Evolutionary conservation across 2,113 vertebrate species (phyloP), one percentile per base, ranked within the genome.

Genomic region (Patagioenas fasciata): DNA sequence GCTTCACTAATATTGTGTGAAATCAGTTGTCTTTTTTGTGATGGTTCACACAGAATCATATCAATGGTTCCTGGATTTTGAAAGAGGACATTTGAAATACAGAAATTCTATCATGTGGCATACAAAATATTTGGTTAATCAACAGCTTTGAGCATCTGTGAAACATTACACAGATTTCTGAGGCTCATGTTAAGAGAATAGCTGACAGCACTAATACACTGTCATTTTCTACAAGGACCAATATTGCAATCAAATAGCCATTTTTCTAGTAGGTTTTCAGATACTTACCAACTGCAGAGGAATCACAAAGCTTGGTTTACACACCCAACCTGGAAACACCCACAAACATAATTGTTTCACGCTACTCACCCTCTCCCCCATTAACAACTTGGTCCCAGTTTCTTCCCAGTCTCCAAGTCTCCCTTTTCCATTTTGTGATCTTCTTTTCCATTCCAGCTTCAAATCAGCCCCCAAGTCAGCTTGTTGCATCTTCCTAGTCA

Each of bases 101-200:
- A 89, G 84, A 48, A 64, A 88, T 65, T 90, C 70, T 89, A 61
- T 80, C 51, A 90, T n/a, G 40, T 70, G 54, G n/a, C 54, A 85
- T 85, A 80, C 57, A 54, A 90, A 94, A 72, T 85, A 85, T 17
- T 66, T 87, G 53, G 74, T 89, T 97, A 93, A 93, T 93, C 88
- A 89, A 77, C 71, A 93, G 66, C 71, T 91, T 82, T 72, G 42
- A 94, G 53, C 62, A 97, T 65, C 70, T 89, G 58, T 65, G 81
- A 85, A 80, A 91, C 79, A 90, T 83, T 65, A 77, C 16, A 47
- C 62, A 73, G 58, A 40, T 80, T 93, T 88, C 50, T 94, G 54
- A 84, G 56, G 62, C 51, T 89, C 67, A 53, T 1, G 5, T 71
- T 90, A 77, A 78, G 36, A n/a, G 60, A 70, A 80, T 12, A 92